Evolutionary conservation across 2,113 vertebrate genomes (phyloP).

Genomic region (Platycercus adscitus): DNA sequence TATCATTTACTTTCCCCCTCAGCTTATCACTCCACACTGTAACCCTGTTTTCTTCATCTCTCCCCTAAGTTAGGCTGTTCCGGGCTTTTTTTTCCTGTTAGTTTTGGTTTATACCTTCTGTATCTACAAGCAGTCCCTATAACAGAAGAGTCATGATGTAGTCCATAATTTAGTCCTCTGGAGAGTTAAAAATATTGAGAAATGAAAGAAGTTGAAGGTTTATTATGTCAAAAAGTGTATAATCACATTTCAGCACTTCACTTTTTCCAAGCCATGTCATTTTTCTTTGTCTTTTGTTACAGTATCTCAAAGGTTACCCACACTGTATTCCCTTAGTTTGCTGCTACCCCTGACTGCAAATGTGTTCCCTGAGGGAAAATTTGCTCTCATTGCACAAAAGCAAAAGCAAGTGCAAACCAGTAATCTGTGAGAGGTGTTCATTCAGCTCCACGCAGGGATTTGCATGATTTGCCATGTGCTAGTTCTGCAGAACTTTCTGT

Average conservation of each 20-base stretch:
- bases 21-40: not conserved
- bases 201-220: not conserved
- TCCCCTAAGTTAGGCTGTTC: not conserved
- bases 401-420: conserved; percentile 33
- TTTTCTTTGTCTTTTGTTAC: conserved; percentile 23
- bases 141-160: not conserved
- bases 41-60: not conserved
- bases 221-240: not conserved
- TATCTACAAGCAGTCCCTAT: not conserved
- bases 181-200: conserved; percentile 5
- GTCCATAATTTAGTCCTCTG: not conserved
- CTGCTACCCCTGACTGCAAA: not conserved
- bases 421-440: conserved; percentile 7
- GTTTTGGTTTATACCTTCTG: not conserved
- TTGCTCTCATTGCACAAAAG: conserved; percentile 5
- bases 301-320: not conserved
- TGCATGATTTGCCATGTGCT: conserved; percentile 26
- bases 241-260: not conserved
- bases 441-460: not conserved
- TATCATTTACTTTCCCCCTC: not conserved
- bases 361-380: not conserved
- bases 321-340: not conserved
- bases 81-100: not conserved
- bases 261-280: not conserved
- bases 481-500: conserved; percentile 22